A percentile compares a stretch with the other conserved stretches of the same genome.
phyloP scores from a whole-genome alignment of 2,113 vertebrate genomes.

The Pogona vitticeps region DNA sequence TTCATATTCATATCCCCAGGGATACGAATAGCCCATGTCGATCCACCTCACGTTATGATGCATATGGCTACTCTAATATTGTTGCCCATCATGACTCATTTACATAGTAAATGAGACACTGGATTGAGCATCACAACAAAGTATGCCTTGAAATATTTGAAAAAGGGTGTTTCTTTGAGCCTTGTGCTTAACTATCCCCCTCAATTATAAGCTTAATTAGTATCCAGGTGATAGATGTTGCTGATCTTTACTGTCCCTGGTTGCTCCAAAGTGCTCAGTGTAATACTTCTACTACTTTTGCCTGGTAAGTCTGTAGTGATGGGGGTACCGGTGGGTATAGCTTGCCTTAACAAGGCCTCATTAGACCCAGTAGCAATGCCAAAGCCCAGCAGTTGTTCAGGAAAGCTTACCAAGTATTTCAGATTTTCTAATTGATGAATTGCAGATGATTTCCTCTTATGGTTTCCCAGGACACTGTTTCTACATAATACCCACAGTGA shows the following conservation, averaged over 20 bases:
- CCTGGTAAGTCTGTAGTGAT: neutral
- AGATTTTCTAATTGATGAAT: neutral
- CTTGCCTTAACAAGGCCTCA: neutral
- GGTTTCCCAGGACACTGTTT: neutral
- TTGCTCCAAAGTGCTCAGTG: neutral
- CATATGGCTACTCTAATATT: too few species aligned
- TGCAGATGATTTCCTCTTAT: neutral
- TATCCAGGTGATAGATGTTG: too few species aligned
- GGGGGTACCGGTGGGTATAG: neutral
- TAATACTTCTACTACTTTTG: neutral
- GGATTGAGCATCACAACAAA: too few species aligned
- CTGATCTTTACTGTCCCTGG: neutral
- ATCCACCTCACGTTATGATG: too few species aligned
- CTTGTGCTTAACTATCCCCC: too few species aligned
- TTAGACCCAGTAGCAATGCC: neutral
- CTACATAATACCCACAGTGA: conserved; percentile 51
- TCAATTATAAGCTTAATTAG: too few species aligned
- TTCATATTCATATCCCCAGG: too few species aligned
- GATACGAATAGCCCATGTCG: too few species aligned
- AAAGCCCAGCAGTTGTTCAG: neutral
- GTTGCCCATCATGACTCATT: too few species aligned
- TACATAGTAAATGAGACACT: too few species aligned
- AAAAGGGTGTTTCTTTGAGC: too few species aligned
- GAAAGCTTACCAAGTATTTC: neutral
- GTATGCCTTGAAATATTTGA: too few species aligned